These are phyloP conservation scores for Pocillopora meandrina DNA, from an alignment of 92 coral and sea anemone species.

Conservation along the genomic window DNA sequence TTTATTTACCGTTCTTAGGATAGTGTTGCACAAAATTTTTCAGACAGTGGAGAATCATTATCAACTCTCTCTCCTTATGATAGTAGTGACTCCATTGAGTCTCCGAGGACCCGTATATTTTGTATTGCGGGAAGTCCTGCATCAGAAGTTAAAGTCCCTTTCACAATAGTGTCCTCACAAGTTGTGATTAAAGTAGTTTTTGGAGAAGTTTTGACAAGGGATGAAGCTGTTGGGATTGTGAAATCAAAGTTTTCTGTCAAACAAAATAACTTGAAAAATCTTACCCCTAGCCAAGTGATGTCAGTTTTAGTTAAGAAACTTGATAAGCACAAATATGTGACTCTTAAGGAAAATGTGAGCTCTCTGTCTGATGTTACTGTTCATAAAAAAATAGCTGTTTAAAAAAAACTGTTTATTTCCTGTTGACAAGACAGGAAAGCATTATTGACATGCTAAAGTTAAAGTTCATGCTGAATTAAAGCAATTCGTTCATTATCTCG, in stretches of 20 bases:
- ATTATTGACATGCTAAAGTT: neutral
- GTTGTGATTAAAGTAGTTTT: conserved; percentile 31
- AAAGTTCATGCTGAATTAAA: too few relatives aligned
- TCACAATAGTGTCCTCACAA: conserved; percentile 19
- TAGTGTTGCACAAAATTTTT: conserved; percentile 11
- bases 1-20: conserved; percentile 30
- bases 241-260: conserved; percentile 31
- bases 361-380: conserved; percentile 1
- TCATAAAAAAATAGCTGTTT: conserved; percentile 24
- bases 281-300: conserved; percentile 26
- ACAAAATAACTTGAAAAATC: conserved; percentile 29
- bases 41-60: conserved; percentile 49
- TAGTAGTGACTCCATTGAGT: neutral
- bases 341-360: conserved; percentile 22
- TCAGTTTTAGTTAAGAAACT: conserved; percentile 44
- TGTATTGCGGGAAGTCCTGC: neutral
- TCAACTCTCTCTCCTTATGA: conserved; percentile 36
- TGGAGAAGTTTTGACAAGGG: conserved; percentile 39
- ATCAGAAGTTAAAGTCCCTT: conserved; percentile 26
- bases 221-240: conserved; percentile 12
- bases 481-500: too few relatives aligned
- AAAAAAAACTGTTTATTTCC: neutral
- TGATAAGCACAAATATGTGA: conserved; percentile 24
- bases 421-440: neutral
- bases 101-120: too few relatives aligned